Conservation (phyloP, 2,113 vertebrate genomes). For the Scatophagus argus region DNA sequence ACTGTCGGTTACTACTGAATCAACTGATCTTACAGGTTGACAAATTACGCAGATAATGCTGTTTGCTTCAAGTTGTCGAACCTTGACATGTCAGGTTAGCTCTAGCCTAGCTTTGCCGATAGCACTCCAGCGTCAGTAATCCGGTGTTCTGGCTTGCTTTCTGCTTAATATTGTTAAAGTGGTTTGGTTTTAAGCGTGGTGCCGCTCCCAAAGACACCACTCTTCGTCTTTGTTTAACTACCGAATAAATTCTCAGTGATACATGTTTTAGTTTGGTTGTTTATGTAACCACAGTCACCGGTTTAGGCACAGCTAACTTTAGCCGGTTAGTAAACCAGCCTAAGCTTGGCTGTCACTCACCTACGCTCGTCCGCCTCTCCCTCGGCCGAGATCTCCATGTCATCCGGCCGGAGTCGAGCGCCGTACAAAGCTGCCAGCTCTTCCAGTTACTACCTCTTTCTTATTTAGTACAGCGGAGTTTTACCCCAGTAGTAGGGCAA, state of each 20-base stretch:
- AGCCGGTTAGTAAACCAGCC: not conserved
- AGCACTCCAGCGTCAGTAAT: not conserved
- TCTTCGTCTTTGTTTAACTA: not conserved
- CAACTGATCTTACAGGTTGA: not conserved
- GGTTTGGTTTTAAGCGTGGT: not conserved
- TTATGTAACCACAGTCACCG: not conserved
- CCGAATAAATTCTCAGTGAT: accelerated
- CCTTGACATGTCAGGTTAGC: conserved; percentile 23
- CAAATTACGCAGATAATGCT: not conserved
- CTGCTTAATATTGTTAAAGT: not conserved
- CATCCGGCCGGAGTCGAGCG: conserved; percentile 41
- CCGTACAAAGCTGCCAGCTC: conserved; percentile 58
- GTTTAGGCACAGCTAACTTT: not conserved
- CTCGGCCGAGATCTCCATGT: conserved; percentile 78
- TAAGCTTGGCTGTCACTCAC: conserved; percentile 62
- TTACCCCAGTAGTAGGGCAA: not conserved
- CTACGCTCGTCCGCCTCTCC: conserved; percentile 78
- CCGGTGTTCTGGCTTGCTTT: not conserved
- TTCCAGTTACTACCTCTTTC: not conserved
- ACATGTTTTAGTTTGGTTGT: not conserved
- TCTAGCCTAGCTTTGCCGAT: conserved; percentile 30
- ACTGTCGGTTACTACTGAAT: accelerated
- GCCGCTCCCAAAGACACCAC: accelerated
- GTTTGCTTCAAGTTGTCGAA: not conserved
- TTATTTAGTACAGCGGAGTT: not conserved